Evolutionary conservation across 2,888 invertebrate species (phyloP).

Genomic region (Pammene fasciana): DNA sequence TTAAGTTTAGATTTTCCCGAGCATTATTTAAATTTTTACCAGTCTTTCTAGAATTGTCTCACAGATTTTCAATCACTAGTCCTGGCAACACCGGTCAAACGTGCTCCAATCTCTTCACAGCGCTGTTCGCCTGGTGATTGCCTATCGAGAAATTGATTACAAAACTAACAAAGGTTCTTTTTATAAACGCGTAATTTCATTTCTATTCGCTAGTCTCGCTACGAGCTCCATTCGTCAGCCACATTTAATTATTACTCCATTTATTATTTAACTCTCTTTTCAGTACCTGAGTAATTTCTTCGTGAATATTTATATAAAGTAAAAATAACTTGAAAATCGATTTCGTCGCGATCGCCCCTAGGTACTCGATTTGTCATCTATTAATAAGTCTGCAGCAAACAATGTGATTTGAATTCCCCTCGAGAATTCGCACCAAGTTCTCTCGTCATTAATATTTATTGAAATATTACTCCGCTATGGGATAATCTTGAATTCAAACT

Average conservation of each 20-base stretch:
- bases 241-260: conserved; percentile 10
- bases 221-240: conserved; percentile 10
- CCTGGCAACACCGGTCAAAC: conserved; percentile 3
- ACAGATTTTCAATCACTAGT: background rate
- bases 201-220: conserved; percentile 22
- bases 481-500: conserved; percentile 36
- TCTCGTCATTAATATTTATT: conserved; percentile 42
- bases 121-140: conserved; percentile 38
- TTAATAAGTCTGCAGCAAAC: conserved; percentile 39
- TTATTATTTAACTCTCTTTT: background rate
- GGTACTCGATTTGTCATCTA: conserved; percentile 21
- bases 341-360: background rate
- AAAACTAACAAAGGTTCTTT: conserved; percentile 39
- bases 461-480: conserved; percentile 41
- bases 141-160: conserved; percentile 41
- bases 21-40: too few relatives aligned
- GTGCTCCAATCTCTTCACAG: conserved; percentile 30
- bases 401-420: conserved; percentile 35
- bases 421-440: conserved; percentile 35
- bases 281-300: conserved; percentile 1
- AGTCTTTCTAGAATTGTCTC: background rate
- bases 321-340: background rate
- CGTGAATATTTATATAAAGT: background rate
- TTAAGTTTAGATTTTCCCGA: too few relatives aligned
- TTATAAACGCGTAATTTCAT: conserved; percentile 37